A percentile compares a stretch with the other conserved stretches of the same genome.
Conservation (phyloP, 2,888 invertebrate genomes). For the Apomyelois bistriatella region DNA sequence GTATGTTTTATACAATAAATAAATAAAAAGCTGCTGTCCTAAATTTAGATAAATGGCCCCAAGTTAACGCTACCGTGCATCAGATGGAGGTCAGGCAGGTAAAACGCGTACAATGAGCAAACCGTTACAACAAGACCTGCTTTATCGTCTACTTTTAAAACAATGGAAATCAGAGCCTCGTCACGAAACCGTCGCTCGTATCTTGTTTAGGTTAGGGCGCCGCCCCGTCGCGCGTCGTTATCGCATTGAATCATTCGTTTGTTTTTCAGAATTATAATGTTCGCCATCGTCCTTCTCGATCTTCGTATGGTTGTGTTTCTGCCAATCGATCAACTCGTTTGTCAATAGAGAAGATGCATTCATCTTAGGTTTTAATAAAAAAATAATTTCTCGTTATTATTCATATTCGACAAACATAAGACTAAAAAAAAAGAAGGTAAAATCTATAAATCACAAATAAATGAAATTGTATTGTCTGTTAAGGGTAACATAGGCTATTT, state of each 20-base stretch:
- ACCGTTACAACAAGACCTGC: slow-evolving; percentile 2
- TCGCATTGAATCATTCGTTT: background rate
- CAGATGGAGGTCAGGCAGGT: background rate
- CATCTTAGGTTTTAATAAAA: no score
- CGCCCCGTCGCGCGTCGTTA: background rate
- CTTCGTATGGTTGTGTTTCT: background rate
- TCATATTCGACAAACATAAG: no score
- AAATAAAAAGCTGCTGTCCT: background rate
- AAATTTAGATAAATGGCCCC: background rate
- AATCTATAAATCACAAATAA: no score
- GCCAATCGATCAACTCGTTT: background rate
- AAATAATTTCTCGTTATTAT: no score
- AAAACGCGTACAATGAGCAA: slow-evolving; percentile 6
- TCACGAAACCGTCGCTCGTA: background rate
- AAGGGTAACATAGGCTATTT: no score
- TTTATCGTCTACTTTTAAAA: slow-evolving; percentile 15
- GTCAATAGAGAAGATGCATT: background rate
- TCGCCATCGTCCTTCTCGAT: background rate
- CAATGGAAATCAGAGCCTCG: slow-evolving; percentile 23
- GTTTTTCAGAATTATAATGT: background rate
- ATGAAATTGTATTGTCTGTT: no score
- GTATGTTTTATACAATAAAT: background rate
- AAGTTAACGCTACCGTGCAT: background rate
- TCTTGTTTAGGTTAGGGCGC: background rate
- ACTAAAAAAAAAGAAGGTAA: no score